phyloP scores from a whole-genome alignment of 2,888 invertebrate species.

The Tuberolachnus salignus region DNA sequence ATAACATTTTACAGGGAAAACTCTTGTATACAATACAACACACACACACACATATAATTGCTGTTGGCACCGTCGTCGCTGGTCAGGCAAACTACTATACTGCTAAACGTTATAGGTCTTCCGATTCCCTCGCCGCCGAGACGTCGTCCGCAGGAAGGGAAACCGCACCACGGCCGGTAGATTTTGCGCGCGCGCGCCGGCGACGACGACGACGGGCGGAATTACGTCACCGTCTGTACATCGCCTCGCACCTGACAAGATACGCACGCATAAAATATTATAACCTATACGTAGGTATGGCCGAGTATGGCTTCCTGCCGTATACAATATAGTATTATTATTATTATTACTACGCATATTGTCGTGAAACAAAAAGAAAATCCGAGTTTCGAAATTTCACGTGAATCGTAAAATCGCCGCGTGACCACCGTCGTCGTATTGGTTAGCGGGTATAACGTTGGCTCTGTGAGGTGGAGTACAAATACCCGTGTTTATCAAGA shows the following conservation, averaged over 20 bases:
- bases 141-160: not conserved
- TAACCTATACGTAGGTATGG: not conserved
- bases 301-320: conserved; percentile 37
- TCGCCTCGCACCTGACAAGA: conserved; percentile 40
- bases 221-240: conserved; percentile 44
- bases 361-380: not conserved
- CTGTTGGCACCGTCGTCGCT: not conserved
- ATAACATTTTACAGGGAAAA: too few species aligned
- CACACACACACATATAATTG: too few species aligned
- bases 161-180: not conserved
- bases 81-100: not conserved
- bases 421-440: too few species aligned
- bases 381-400: conserved; percentile 17
- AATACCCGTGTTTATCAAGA: too few species aligned
- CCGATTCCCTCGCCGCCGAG: not conserved
- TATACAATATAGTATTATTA: too few species aligned
- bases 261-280: not conserved
- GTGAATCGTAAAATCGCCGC: not conserved
- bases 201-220: not conserved
- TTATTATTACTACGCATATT: not conserved
- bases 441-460: too few species aligned
- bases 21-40: too few species aligned
- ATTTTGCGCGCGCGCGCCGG: conserved; percentile 1
- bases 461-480: too few species aligned
- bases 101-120: conserved; percentile 14